A percentile compares a stretch with the other conserved stretches of the same genome.
Conservation (phyloP, 92 coral and sea anemone genomes). For the Zoanthus sansibaricus region DNA sequence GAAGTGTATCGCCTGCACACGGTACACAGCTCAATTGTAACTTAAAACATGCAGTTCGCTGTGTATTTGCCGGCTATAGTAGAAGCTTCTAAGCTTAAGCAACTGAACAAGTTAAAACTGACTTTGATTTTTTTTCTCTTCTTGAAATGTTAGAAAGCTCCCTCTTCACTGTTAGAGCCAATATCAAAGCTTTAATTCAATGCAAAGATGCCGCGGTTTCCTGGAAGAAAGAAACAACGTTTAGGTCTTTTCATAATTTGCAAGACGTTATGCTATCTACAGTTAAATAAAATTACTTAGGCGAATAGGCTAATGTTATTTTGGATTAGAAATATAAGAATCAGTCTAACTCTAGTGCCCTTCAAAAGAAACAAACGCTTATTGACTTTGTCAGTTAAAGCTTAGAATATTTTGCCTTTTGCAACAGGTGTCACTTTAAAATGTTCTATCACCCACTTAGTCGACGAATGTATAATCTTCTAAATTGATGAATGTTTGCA, state of each 20-base stretch:
- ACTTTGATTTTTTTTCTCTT: not conserved
- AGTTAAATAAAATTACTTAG: not conserved
- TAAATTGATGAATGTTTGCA: no score
- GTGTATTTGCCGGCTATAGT: not conserved
- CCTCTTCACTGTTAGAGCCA: conserved; percentile 1
- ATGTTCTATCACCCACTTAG: not conserved
- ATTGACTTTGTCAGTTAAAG: not conserved
- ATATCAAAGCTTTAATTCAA: conserved; percentile 22
- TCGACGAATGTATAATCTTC: not conserved
- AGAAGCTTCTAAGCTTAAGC: not conserved
- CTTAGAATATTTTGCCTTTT: not conserved
- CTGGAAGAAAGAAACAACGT: not conserved
- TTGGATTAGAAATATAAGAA: not conserved
- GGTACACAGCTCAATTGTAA: not conserved
- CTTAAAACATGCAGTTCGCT: not conserved
- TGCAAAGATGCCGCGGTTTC: conserved; percentile 12
- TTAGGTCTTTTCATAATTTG: not conserved
- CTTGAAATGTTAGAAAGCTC: not conserved
- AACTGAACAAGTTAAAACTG: not conserved
- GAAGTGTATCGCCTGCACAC: not conserved
- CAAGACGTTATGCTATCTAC: not conserved
- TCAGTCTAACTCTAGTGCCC: not conserved
- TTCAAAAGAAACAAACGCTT: not conserved
- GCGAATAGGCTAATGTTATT: not conserved
- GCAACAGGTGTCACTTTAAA: not conserved